A percentile compares a stretch with the other conserved stretches of the same genome.
Conservation (phyloP, 2,888 invertebrate species). For the Abrostola tripartita region DNA sequence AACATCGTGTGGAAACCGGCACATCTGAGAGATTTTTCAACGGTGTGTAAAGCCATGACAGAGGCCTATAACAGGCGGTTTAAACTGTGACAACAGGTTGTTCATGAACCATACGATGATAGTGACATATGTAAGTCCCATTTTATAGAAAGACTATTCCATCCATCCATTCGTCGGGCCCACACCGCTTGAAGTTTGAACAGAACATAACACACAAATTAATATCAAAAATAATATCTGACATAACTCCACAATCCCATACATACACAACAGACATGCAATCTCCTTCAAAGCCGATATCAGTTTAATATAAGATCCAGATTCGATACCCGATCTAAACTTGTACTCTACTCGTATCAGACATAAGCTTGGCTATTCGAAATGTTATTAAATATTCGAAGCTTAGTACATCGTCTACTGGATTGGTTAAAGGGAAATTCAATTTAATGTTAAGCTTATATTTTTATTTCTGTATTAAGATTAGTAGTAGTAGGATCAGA, state of each 20-base stretch:
- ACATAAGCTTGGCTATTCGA: constrained; percentile 24
- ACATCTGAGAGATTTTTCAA: too few relatives aligned
- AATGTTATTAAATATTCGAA: constrained; percentile 40
- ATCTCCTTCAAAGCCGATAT: constrained; percentile 70
- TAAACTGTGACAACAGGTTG: too few relatives aligned
- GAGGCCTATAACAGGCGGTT: too few relatives aligned
- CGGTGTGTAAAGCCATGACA: too few relatives aligned
- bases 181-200: too few relatives aligned
- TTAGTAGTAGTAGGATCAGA: too few relatives aligned
- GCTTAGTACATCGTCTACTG: constrained; percentile 32
- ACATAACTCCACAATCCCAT: not conserved
- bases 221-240: not conserved
- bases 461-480: not conserved
- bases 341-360: constrained; percentile 47
- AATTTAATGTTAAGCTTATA: not conserved
- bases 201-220: not conserved
- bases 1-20: too few relatives aligned
- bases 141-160: too few relatives aligned
- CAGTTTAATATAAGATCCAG: constrained; percentile 67
- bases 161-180: too few relatives aligned
- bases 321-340: constrained; percentile 62
- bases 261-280: constrained; percentile 53
- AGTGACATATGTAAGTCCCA: too few relatives aligned
- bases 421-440: constrained; percentile 14
- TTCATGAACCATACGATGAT: too few relatives aligned